A percentile compares a stretch with the other conserved stretches of the same genome.
These are phyloP conservation scores for Plebejus anna DNA, from an alignment of 2,888 invertebrate genomes.

Conservation along the genomic window DNA sequence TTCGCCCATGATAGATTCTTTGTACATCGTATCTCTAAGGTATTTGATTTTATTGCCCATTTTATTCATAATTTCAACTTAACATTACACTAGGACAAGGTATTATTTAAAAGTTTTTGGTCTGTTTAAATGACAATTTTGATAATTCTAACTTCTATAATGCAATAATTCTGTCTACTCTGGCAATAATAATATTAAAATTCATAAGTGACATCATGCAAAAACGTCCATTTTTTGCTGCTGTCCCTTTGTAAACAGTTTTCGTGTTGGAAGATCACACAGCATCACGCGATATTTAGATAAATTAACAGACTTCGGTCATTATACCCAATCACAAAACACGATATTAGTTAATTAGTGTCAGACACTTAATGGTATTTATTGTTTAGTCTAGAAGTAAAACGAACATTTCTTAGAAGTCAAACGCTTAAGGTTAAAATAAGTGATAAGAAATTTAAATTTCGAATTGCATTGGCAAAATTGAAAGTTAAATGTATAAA, in stretches of 20 bases:
- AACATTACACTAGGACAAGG: no score
- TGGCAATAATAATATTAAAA: no score
- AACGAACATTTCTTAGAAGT: not conserved
- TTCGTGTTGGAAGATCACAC: conserved; percentile 17
- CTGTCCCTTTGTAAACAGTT: not conserved
- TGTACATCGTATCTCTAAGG: no score
- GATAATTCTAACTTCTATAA: not conserved
- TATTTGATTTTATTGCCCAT: no score
- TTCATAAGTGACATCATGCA: not conserved
- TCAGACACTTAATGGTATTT: not conserved
- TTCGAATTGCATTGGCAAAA: not conserved
- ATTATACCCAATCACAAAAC: conserved; percentile 20
- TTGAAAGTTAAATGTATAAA: not conserved
- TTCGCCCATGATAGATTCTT: no score
- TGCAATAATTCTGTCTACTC: not conserved
- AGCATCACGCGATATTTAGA: conserved; percentile 20
- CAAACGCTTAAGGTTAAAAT: not conserved
- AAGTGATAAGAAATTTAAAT: not conserved
- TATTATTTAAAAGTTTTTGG: no score
- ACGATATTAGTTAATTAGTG: conserved; percentile 18
- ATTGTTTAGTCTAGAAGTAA: not conserved
- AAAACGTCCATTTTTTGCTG: not conserved
- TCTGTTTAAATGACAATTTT: no score
- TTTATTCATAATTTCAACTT: no score
- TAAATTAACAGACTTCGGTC: conserved; percentile 3